Evolutionary conservation across 2,797 vertebrate genomes (phyloP), one percentile per base, ranked within the genome.

Genomic region (Clamator glandarius): DNA sequence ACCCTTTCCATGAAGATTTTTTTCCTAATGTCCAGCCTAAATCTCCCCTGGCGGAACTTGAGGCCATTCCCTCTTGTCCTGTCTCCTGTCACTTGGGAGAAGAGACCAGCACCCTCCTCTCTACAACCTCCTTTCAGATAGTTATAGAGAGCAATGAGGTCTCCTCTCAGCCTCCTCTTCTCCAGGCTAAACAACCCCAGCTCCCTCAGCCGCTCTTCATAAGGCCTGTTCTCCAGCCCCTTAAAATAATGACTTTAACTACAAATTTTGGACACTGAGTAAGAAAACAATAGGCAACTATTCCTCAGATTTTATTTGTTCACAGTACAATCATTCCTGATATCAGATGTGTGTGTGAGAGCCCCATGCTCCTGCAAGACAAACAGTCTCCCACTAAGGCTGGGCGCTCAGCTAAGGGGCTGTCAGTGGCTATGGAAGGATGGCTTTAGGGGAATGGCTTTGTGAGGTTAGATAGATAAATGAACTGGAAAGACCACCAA

Each of bases 391-490:
- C 28, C 21, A 8, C 48, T 46, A 0, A 0, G 59, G 58, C 17
- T 4, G 17, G 20, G 29, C 1, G 3, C 0, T 1, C 35, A 52
- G 25, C 17, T 9, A 2, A 61, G 31, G 15, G 33, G 4, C 39
- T 29, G 3, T 17, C n/a, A 4, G 51, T n/a, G 46, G 26, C 52
- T 33, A 5, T 2, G 1, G n/a, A 74, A 13, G 29, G 20, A 25
- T 67, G 68, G 13, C 21, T 87, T 42, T 48, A 15, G 8, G n/a
- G 16, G 14, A 39, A 59, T 57, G 31, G 5, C 31, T 83, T 83
- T 59, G 13, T 20, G 61, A 77, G 44, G 28, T 36, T 64, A 52
- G 4, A 33, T 70, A 12, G n/a, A 46, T 72, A 23, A 86, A 58
- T 6, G 36, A 21, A 25, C 46, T 68, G 25, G 83, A 86, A 79